These are phyloP conservation scores for Dryadula phaetusa DNA, from an alignment of 2,888 invertebrate genomes.

Conservation along the genomic window DNA sequence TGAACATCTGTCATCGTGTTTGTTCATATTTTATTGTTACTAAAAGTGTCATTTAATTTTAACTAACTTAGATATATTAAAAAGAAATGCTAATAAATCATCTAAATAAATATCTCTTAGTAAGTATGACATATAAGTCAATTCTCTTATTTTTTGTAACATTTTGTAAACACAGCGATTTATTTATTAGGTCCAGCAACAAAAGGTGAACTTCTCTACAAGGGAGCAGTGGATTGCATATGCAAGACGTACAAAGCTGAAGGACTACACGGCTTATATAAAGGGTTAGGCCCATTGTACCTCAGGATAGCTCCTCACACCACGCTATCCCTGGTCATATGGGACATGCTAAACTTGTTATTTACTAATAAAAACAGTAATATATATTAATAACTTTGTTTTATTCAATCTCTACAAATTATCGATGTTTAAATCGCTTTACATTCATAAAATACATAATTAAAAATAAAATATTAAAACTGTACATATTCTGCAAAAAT, in stretches of 20 bases:
- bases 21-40: background rate
- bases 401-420: slow-evolving; percentile 20
- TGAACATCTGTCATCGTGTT: background rate
- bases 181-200: slow-evolving; percentile 86
- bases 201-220: slow-evolving; percentile 87
- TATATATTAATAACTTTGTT: slow-evolving; percentile 36
- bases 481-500: background rate
- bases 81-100: too few relatives aligned
- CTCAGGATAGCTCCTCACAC: slow-evolving; percentile 92
- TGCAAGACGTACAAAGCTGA: slow-evolving; percentile 90
- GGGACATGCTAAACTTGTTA: slow-evolving; percentile 84
- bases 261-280: slow-evolving; percentile 91
- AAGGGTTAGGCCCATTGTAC: slow-evolving; percentile 90
- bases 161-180: too few relatives aligned
- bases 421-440: background rate
- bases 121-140: too few relatives aligned
- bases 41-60: background rate
- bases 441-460: slow-evolving; percentile 1
- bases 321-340: slow-evolving; percentile 90
- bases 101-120: too few relatives aligned
- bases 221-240: slow-evolving; percentile 90
- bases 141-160: too few relatives aligned
- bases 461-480: background rate
- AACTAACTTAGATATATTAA: background rate
- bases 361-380: slow-evolving; percentile 61